phyloP scores from a whole-genome alignment of 2,113 vertebrate species.

The Syngnathus typhle region DNA sequence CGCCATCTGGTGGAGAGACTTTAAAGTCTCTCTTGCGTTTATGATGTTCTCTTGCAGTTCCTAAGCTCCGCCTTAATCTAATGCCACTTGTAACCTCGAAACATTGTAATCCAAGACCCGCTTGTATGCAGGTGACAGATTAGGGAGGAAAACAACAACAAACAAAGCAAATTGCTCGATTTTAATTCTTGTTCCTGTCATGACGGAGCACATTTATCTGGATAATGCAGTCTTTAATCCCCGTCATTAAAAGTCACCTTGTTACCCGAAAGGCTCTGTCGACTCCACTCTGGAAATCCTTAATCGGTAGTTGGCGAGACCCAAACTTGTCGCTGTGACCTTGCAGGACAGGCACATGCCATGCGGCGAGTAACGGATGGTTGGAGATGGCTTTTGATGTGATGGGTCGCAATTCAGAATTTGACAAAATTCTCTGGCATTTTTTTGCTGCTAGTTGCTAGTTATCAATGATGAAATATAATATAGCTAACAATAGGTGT shows the following conservation, averaged over 20 bases:
- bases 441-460: too few species aligned
- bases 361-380: conserved; percentile 23
- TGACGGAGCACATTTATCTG: neutral
- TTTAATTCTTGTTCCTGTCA: neutral
- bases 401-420: conserved; percentile 7
- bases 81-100: neutral
- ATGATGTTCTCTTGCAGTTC: too few species aligned
- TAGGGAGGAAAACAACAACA: neutral
- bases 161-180: neutral
- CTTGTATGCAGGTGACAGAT: neutral
- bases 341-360: conserved; percentile 29
- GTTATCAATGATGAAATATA: too few species aligned
- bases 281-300: neutral
- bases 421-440: too few species aligned
- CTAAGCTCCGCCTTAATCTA: too few species aligned
- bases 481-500: too few species aligned
- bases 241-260: neutral
- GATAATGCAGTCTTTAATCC: neutral
- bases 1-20: neutral
- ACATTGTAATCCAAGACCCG: neutral
- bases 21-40: too few species aligned
- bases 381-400: conserved; percentile 22
- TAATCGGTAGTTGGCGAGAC: neutral
- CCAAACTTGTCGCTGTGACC: conserved; percentile 20
- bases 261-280: neutral